Percentiles rank a stretch among this genome's conserved stretches.
These are phyloP conservation scores for Lissocephala sabroskyi DNA, from an alignment of 2,888 invertebrate genomes.

Conservation along the genomic window DNA sequence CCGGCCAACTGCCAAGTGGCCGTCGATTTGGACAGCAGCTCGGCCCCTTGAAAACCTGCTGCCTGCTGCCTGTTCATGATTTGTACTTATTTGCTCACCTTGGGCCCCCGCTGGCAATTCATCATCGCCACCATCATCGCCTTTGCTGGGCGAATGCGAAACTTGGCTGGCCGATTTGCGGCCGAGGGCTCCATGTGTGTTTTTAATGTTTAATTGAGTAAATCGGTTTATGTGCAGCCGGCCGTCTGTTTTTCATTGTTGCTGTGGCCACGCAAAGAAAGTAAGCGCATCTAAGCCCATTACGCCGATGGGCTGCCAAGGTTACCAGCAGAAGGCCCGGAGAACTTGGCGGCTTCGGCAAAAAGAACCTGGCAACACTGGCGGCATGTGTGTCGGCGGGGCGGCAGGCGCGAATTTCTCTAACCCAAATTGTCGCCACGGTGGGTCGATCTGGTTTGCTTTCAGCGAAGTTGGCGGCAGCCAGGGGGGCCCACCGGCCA, in stretches of 20 bases:
- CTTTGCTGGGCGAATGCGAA: no score
- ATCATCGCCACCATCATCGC: no score
- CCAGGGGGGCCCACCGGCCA: no score
- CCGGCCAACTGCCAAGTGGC: no score
- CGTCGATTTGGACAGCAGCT: no score
- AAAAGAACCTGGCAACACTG: slow-evolving; percentile 34
- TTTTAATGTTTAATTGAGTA: slow-evolving; percentile 55
- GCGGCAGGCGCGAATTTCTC: slow-evolving; percentile 52
- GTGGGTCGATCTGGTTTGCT: slow-evolving; percentile 23
- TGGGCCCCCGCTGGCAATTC: no score
- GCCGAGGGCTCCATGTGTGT: no score
- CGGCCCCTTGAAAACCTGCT: no score
- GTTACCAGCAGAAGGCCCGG: slow-evolving; percentile 25
- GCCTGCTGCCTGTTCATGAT: no score
- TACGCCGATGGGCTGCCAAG: slow-evolving; percentile 37
- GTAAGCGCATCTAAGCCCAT: slow-evolving; percentile 61
- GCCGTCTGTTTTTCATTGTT: slow-evolving; percentile 40
- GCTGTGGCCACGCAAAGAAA: slow-evolving; percentile 37
- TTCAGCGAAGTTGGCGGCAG: no score
- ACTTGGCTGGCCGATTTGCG: no score
- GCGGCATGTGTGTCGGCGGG: slow-evolving; percentile 41
- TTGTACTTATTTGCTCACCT: no score
- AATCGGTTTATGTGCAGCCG: slow-evolving; percentile 58
- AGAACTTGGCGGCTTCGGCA: slow-evolving; percentile 5
- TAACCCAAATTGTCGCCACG: slow-evolving; percentile 54